These are phyloP conservation scores for Resseliella maxima DNA, from an alignment of 2,888 invertebrate species.

Conservation along the genomic window DNA sequence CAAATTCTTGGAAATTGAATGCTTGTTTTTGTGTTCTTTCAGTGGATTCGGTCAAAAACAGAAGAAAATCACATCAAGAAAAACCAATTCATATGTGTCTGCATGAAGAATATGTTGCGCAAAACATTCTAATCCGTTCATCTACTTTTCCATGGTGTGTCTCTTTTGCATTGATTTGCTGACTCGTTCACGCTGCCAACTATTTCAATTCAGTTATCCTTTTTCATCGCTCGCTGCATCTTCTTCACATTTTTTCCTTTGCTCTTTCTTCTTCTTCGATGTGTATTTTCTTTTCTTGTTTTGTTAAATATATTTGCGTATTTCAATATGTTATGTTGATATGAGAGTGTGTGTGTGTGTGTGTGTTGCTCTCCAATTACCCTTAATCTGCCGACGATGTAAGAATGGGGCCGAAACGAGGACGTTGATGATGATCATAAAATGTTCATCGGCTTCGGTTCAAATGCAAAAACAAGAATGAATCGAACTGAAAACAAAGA, in stretches of 20 bases:
- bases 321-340: neutral
- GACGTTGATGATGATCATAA: slow-evolving; percentile 42
- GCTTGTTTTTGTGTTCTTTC: slow-evolving; percentile 22
- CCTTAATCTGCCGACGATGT: slow-evolving; percentile 46
- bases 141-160: slow-evolving; percentile 36
- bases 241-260: neutral
- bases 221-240: neutral
- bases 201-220: too few relatives aligned
- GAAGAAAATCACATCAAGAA: neutral
- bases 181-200: neutral
- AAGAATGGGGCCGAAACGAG: slow-evolving; percentile 27
- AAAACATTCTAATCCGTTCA: slow-evolving; percentile 54
- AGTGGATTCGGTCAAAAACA: neutral
- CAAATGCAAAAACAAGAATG: slow-evolving; percentile 31
- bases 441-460: slow-evolving; percentile 25
- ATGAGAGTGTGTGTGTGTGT: slow-evolving; percentile 1
- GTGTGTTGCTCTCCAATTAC: slow-evolving; percentile 55
- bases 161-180: neutral
- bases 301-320: slow-evolving; percentile 53
- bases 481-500: neutral
- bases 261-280: neutral
- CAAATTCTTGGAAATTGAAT: slow-evolving; percentile 55
- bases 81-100: slow-evolving; percentile 49
- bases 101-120: neutral
- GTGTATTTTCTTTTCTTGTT: slow-evolving; percentile 1